Percentiles rank a stretch among this genome's conserved stretches.
phyloP scores from a whole-genome alignment of 2,113 vertebrate genomes.

The Redunca redunca region DNA sequence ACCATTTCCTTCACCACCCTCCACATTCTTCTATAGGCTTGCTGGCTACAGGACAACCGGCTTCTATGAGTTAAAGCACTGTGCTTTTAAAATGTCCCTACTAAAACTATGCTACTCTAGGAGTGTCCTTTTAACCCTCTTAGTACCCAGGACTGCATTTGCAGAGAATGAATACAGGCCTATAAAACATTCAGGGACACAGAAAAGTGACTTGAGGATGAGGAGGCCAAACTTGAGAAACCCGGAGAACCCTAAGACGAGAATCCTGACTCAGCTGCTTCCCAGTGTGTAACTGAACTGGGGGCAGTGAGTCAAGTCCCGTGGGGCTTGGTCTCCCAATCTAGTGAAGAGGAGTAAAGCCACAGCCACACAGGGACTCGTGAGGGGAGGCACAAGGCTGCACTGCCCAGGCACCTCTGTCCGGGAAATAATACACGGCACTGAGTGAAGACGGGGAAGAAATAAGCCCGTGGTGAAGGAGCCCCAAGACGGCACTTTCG shows the following conservation, averaged over 20 bases:
- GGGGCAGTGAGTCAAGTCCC: neutral
- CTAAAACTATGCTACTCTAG: neutral
- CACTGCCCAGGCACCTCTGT: rapidly evolving
- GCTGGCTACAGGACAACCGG: neutral
- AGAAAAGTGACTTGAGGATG: neutral
- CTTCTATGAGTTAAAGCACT: neutral
- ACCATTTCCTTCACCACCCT: neutral
- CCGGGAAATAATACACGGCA: neutral
- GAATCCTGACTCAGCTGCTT: neutral
- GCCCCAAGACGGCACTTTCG: neutral
- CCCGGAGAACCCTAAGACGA: neutral
- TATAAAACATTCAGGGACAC: neutral
- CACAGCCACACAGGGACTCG: neutral
- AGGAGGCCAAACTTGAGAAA: neutral
- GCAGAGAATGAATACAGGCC: neutral
- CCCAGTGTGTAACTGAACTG: neutral
- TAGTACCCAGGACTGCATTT: neutral
- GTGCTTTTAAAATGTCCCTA: neutral
- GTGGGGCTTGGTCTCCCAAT: neutral
- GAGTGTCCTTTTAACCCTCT: neutral
- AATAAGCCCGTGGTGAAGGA: neutral
- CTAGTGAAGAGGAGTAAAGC: neutral
- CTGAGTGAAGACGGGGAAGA: neutral
- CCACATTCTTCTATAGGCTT: neutral
- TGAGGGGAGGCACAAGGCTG: neutral